Conservation (phyloP, 2,888 invertebrate genomes). For the Biston betularia region DNA sequence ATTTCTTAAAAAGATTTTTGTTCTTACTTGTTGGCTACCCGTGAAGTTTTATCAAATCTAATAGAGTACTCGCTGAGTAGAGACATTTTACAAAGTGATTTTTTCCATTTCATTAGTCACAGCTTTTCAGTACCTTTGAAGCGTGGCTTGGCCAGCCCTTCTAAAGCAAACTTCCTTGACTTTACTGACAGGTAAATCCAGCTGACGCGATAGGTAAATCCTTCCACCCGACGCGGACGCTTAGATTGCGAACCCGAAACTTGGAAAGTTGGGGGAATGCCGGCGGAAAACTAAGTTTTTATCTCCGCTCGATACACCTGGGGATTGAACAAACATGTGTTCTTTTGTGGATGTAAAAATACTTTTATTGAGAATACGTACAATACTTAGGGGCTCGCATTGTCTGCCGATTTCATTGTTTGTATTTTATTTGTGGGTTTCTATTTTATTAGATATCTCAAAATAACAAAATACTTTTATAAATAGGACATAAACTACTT, state of each 20-base stretch:
- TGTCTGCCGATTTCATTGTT: slow-evolving; percentile 1
- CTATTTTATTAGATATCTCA: background rate
- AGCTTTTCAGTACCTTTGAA: background rate
- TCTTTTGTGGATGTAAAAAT: slow-evolving; percentile 15
- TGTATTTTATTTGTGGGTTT: background rate
- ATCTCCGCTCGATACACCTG: slow-evolving; percentile 25
- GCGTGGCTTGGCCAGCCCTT: slow-evolving; percentile 4
- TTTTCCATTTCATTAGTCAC: background rate
- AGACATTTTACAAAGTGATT: background rate
- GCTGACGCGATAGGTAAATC: slow-evolving; percentile 27
- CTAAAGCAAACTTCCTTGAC: slow-evolving; percentile 13
- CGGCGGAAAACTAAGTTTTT: slow-evolving; percentile 28
- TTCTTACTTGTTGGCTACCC: too few relatives aligned
- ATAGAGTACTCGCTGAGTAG: too few relatives aligned
- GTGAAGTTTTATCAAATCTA: too few relatives aligned
- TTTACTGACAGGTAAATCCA: slow-evolving; percentile 26
- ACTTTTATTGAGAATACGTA: slow-evolving; percentile 11
- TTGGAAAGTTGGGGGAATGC: slow-evolving; percentile 16
- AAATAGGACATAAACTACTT: too few relatives aligned
- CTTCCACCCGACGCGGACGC: slow-evolving; percentile 1
- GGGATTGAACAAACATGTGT: slow-evolving; percentile 28
- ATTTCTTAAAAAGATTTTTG: too few relatives aligned
- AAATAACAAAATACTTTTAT: background rate
- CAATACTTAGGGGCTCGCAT: slow-evolving; percentile 1
- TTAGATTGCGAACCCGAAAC: slow-evolving; percentile 33